phyloP scores from a whole-genome alignment of 2,113 vertebrate species.

The Pachyramphus minor region DNA sequence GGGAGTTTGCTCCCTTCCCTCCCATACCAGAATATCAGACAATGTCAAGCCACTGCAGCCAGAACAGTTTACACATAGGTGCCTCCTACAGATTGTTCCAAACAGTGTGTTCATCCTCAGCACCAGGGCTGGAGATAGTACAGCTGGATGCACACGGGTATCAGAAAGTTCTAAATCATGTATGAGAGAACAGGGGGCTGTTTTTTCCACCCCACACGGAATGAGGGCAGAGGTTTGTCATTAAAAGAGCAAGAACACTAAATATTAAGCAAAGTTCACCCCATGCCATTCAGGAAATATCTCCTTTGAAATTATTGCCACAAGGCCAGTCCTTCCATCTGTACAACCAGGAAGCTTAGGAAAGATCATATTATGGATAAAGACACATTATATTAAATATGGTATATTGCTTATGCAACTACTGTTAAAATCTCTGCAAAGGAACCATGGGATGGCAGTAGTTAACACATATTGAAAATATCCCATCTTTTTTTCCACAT shows the following conservation, averaged over 20 bases:
- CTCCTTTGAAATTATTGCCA: neutral
- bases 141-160: rapidly evolving
- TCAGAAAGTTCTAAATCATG: neutral
- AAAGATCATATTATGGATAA: neutral
- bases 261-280: neutral
- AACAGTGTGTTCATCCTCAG: neutral
- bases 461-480: neutral
- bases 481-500: neutral
- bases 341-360: neutral
- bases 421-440: neutral
- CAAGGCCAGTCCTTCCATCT: neutral
- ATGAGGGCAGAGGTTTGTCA: neutral
- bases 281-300: neutral
- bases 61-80: neutral
- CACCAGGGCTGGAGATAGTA: neutral
- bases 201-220: neutral
- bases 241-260: neutral
- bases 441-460: conserved; percentile 15
- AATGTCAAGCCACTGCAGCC: neutral
- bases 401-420: neutral
- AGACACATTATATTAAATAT: neutral
- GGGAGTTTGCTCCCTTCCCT: neutral
- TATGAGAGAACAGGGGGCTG: neutral
- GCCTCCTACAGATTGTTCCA: neutral
- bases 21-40: neutral